Percentiles rank a stretch among this genome's conserved stretches.
Conservation (phyloP, 2,113 vertebrate genomes). For the Halcyon senegalensis region DNA sequence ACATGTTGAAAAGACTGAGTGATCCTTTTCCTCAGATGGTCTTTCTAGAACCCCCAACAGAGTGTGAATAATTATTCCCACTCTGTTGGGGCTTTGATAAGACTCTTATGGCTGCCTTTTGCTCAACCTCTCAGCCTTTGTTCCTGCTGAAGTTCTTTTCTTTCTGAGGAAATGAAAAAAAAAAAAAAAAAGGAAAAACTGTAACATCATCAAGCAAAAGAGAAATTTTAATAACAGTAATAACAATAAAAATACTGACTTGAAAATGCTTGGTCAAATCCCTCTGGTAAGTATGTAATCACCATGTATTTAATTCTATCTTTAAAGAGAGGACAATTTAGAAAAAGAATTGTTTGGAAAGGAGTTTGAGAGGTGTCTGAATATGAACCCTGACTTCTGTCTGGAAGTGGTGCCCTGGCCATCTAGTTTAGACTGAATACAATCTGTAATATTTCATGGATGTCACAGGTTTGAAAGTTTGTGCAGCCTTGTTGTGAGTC, state of each 20-base stretch:
- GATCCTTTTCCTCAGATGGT: constrained; percentile 65
- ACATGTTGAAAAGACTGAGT: constrained; percentile 54
- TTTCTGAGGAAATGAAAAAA: neutral
- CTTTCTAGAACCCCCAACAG: constrained; percentile 63
- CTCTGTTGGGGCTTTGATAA: constrained; percentile 68
- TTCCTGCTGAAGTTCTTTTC: constrained; percentile 58
- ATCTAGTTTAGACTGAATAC: neutral
- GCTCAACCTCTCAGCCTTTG: constrained; percentile 62
- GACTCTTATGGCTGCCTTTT: constrained; percentile 66
- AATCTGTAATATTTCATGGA: too few relatives aligned
- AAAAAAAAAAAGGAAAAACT: neutral
- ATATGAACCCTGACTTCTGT: neutral
- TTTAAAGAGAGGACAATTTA: neutral
- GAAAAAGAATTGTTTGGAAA: neutral
- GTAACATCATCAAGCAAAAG: neutral
- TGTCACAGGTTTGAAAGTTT: neutral
- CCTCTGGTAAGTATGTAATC: neutral
- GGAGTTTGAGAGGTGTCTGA: neutral
- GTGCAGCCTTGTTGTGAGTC: rapidly evolving
- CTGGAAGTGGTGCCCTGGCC: neutral
- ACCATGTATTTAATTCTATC: neutral
- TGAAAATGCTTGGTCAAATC: neutral
- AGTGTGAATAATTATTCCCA: constrained; percentile 67
- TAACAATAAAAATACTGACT: neutral
- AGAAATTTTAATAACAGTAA: neutral